A percentile compares a stretch with the other conserved stretches of the same genome.
phyloP scores from a whole-genome alignment of 2,797 vertebrate species.

The Galaxias olidus region DNA sequence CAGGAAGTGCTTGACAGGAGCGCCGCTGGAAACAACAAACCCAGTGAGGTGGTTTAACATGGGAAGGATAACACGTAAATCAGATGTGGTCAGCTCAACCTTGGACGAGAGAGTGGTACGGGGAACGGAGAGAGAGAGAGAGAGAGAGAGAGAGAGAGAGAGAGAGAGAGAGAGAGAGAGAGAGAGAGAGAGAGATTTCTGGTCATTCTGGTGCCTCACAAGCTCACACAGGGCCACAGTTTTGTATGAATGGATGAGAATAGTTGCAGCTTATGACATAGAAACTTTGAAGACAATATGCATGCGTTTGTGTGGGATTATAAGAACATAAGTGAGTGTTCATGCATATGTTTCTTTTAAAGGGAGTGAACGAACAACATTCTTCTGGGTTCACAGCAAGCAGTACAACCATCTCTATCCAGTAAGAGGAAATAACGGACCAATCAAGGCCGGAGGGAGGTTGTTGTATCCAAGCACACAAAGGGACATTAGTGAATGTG shows the following conservation, averaged over 20 bases:
- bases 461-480: slow-evolving; percentile 36
- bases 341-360: not conserved
- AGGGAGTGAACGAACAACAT: slow-evolving; percentile 47
- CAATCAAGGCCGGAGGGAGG: slow-evolving; percentile 32
- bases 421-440: slow-evolving; percentile 51
- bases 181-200: no score
- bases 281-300: not conserved
- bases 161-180: slow-evolving; percentile 2
- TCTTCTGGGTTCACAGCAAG: slow-evolving; percentile 26
- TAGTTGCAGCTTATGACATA: not conserved
- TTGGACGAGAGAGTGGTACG: not conserved
- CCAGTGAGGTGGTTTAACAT: slow-evolving; percentile 1
- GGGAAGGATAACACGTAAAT: slow-evolving; percentile 17
- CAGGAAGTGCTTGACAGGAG: slow-evolving; percentile 44
- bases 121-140: not conserved
- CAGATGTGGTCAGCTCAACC: slow-evolving; percentile 3
- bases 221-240: slow-evolving; percentile 36
- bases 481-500: slow-evolving; percentile 47
- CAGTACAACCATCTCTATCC: slow-evolving; percentile 22
- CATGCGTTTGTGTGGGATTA: not conserved
- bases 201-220: slow-evolving; percentile 12
- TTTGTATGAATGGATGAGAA: slow-evolving; percentile 52
- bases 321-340: no score
- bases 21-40: slow-evolving; percentile 21
- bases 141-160: slow-evolving; percentile 7